Evolutionary conservation across 2,797 vertebrate genomes (phyloP), one percentile per base, ranked within the genome.

Genomic region (Cetoscarus ocellatus): DNA sequence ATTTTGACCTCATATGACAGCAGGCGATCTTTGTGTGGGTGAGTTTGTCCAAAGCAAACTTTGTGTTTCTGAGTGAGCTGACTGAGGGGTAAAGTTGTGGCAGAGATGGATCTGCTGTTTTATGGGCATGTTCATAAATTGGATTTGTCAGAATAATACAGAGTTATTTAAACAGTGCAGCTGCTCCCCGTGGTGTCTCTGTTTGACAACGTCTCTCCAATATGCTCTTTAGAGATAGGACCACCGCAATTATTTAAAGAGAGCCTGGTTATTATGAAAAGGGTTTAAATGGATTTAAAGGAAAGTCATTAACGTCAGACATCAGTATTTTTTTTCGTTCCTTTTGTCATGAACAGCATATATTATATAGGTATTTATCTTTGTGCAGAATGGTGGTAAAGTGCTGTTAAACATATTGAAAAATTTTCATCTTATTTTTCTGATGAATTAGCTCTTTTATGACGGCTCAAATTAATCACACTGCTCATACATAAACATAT

Each of bases 181-280:
- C 51, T 9, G 36, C 73, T 91, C 85, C 86, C 88, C 65, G 75
- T 81, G 79, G 84, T 75, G 65, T 62, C 64, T 15, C 74, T 49
- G 72, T 75, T 66, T 63, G 82, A 86, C 83, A 79, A 84, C 76
- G 73, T 85, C 76, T 75, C 75, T 70, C 63, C 86, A 85, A 84
- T 87, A 55, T 88, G 80, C 69, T 84, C 82, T 82, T 87, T 27
- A 77, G 85, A 89, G 86, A 88, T 85, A 85, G 83, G 75, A 79
- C 73, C 54, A 49, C 73, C 78, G 79, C 52, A 78, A 78, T 78
- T 82, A 69, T 58, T 79, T 65, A 66, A 86, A 90, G 61, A 71
- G 49, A 75, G 63, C 65, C 49, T 60, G 58, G 65, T 79, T 82
- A 64, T 84, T 84, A 57, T 77, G 73, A 83, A 70, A 66, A 84